Evolutionary conservation across 2,113 vertebrate genomes (phyloP).

Genomic region (Charadrius vociferus): DNA sequence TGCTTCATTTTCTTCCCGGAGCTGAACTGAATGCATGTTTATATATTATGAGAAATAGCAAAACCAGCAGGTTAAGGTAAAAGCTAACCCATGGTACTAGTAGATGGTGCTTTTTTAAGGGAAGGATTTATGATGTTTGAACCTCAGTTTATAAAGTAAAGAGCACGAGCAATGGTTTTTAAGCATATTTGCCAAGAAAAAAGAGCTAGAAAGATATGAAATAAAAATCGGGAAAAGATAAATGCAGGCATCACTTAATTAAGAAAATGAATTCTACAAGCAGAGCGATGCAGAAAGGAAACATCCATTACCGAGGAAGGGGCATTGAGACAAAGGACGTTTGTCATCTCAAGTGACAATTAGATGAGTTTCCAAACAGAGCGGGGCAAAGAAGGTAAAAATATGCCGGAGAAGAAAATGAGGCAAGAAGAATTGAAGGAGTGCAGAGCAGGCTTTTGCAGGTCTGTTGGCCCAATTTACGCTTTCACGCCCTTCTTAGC

Average conservation of each 20-base stretch:
- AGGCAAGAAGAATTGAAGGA: neutral
- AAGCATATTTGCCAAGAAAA: conserved; percentile 4
- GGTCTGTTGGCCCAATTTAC: conserved; percentile 39
- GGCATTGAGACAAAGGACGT: neutral
- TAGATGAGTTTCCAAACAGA: conserved; percentile 49
- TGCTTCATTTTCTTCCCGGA: neutral
- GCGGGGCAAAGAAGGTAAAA: conserved; percentile 4
- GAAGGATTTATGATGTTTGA: neutral
- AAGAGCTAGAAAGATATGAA: neutral
- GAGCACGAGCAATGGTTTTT: neutral
- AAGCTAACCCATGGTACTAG: neutral
- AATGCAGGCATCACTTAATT: conserved; percentile 57
- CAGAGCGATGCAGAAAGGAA: conserved; percentile 10
- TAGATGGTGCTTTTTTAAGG: neutral
- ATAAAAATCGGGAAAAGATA: conserved; percentile 32
- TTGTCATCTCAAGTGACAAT: conserved; percentile 54
- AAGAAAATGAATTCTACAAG: conserved; percentile 49
- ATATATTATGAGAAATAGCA: neutral
- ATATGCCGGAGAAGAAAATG: conserved; percentile 44
- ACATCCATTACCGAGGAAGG: neutral
- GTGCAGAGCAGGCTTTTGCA: neutral
- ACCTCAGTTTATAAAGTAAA: neutral
- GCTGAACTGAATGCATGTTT: neutral
- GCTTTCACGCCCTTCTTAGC: neutral
- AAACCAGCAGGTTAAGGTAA: neutral